A percentile compares a stretch with the other conserved stretches of the same genome.
These are phyloP conservation scores for Hyposoter dolosus DNA, from an alignment of 2,888 invertebrate species.

Conservation along the genomic window DNA sequence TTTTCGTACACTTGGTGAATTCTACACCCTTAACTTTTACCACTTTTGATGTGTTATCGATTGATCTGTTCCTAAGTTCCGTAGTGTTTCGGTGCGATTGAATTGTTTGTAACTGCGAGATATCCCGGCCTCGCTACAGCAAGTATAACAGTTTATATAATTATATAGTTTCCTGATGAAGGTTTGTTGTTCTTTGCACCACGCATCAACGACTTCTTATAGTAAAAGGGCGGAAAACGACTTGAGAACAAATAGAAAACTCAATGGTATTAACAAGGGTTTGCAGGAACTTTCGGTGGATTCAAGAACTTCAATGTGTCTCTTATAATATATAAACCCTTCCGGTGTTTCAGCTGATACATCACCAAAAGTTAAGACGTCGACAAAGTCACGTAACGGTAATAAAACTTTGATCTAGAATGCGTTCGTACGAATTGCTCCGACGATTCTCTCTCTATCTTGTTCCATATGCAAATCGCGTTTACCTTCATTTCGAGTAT, in stretches of 20 bases:
- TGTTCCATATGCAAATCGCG: background rate
- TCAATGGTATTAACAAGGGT: background rate
- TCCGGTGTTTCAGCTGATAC: background rate
- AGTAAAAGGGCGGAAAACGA: background rate
- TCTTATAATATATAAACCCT: background rate
- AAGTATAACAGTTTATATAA: background rate
- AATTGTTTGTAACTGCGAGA: background rate
- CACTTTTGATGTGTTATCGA: constrained; percentile 1
- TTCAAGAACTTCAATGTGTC: background rate
- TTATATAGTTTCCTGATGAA: background rate
- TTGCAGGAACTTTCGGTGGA: background rate
- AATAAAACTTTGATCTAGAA: background rate
- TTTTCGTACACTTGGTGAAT: background rate
- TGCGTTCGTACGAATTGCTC: background rate
- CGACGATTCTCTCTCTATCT: background rate
- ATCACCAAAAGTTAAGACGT: background rate
- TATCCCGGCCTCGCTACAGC: background rate
- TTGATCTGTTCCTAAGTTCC: background rate
- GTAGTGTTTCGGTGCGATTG: background rate
- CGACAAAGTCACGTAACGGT: background rate
- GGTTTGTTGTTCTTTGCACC: background rate
- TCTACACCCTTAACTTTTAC: background rate
- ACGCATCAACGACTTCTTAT: background rate
- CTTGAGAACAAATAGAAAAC: background rate
- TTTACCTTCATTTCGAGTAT: background rate